phyloP scores from a whole-genome alignment of 1,140 invertebrate species.

The Oscheius sp. region DNA sequence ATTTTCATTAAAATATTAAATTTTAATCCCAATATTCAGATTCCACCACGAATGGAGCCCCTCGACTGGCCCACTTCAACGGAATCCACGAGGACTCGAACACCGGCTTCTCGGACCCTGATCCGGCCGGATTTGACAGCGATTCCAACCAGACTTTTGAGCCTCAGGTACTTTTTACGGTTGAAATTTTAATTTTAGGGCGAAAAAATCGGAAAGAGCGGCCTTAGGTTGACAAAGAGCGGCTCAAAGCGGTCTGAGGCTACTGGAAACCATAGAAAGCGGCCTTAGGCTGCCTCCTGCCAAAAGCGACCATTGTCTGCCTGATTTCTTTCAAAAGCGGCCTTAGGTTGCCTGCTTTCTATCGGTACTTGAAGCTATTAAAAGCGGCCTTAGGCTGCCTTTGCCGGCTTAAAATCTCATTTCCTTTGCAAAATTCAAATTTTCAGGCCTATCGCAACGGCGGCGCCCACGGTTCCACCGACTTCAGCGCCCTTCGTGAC shows the following conservation, averaged over 20 bases:
- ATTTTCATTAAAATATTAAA: neutral
- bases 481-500: conserved; percentile 29
- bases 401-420: neutral
- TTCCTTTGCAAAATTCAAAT: neutral
- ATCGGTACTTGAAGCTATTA: too few species aligned
- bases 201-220: neutral
- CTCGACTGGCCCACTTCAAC: neutral
- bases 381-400: too few species aligned
- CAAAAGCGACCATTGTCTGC: too few species aligned
- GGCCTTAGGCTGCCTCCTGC: too few species aligned
- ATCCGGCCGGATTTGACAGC: conserved; percentile 7
- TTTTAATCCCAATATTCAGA: neutral
- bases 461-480: conserved; percentile 15
- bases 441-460: conserved; percentile 11
- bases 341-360: neutral
- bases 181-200: neutral
- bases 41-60: conserved; percentile 11
- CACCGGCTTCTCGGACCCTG: neutral
- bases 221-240: neutral
- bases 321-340: too few species aligned
- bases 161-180: conserved; percentile 14
- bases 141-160: conserved; percentile 33
- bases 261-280: too few species aligned
- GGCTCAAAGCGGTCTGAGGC: too few species aligned
- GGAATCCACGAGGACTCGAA: conserved; percentile 31